Base-by-base conservation (phyloP, 1,140 invertebrate genomes). In the Calephelis virginiensis region DNA sequence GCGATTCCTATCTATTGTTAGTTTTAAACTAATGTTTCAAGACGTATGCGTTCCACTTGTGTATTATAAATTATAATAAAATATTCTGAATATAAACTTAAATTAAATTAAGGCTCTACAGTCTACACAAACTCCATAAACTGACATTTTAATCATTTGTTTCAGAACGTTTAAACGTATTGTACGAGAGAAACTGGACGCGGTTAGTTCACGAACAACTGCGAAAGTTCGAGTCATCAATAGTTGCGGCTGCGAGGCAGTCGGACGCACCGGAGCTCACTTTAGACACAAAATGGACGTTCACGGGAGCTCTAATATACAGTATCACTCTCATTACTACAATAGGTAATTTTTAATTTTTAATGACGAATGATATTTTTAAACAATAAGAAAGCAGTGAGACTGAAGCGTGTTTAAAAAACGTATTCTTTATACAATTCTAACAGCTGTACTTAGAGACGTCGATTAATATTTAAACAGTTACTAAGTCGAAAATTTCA, bases 121-220 rank as follows among this genome's bases (percentile, higher is more conserved):
- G 0, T 17, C 6, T 62, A 17, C 8, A 2, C 1, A 10, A 0
- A 45, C 1, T 5, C 0, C 28, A 28, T 28, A n/a, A 13, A 62
- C 38, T 62, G 61, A 17, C 8, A 45, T 38, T 49, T 49, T 50
- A n/a, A 49, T 63, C 38, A 59, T 59, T 80, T 80, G 65, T 93
- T 94, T 38, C 93, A 96, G 95, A 95, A 83, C 93, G 94, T 73
- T 91, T 96, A 13, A 95, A 96, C 83, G 95, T 97, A n/a, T 89
- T 97, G 6, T 96, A 97, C 85, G 94, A 96, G 77, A 91, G 94
- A 46, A 96, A 97, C 80, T 97, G 97, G 96, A 96, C 96, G 0
- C 91, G 93, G 46, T 83, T 94, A 70, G 95, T 97, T 1, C 94
- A 95, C 71, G 93, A 94, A 71, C 94, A 96, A 76, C 92, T 98